Evolutionary conservation across 1,140 invertebrate genomes (phyloP).

Genomic region (Anastatus disparis): DNA sequence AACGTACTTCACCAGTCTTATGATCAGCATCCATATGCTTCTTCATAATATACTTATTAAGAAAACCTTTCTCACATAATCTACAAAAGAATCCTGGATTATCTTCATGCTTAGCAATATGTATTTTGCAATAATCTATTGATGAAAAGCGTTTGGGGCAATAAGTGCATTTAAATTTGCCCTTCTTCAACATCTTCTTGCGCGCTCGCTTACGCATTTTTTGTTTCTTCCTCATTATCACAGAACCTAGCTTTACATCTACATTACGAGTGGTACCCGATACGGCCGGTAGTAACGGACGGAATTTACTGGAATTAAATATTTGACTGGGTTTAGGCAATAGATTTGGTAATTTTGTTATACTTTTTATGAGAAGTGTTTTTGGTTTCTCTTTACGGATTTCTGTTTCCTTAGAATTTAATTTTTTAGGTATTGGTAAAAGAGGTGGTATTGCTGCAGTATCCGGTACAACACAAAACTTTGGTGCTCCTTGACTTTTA

Average conservation of each 20-base stretch:
- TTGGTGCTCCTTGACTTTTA: conserved; percentile 59
- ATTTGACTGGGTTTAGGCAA: not conserved
- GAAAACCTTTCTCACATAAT: conserved; percentile 54
- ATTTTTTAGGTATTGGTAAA: not conserved
- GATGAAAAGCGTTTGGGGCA: conserved; percentile 57
- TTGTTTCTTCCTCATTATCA: not conserved
- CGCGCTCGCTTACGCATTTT: conserved; percentile 8
- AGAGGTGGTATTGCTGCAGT: conserved; percentile 19
- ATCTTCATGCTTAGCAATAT: conserved; percentile 57
- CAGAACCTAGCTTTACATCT: conserved; percentile 6
- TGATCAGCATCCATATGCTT: conserved; percentile 55
- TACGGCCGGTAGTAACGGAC: conserved; percentile 9
- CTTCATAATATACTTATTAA: conserved; percentile 54
- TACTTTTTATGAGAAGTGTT: not conserved
- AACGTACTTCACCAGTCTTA: conserved; percentile 42
- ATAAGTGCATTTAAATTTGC: conserved; percentile 53
- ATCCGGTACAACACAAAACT: conserved; percentile 60
- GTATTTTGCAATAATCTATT: conserved; percentile 58
- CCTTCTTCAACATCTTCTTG: conserved; percentile 42
- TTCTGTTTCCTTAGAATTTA: not conserved
- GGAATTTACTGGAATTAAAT: conserved; percentile 19
- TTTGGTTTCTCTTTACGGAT: not conserved
- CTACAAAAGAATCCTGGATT: conserved; percentile 54
- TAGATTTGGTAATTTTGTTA: conserved; percentile 6
- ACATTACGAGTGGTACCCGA: not conserved